Evolutionary conservation across 2,797 vertebrate genomes (phyloP), one percentile per base, ranked within the genome.

Genomic region (Acrossocheilus fasciatus): DNA sequence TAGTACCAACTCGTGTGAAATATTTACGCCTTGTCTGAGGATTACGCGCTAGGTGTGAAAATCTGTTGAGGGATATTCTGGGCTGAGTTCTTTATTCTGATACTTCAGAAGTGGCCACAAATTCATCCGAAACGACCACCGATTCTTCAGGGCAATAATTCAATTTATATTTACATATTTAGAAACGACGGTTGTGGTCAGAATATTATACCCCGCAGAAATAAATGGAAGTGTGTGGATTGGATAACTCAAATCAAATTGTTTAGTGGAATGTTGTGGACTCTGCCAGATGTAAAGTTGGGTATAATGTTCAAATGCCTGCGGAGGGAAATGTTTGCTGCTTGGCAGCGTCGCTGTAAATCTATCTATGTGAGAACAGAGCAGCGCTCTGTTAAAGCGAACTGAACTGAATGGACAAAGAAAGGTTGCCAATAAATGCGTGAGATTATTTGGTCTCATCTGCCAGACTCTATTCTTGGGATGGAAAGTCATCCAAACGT

Each of bases 321-420:
- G 80, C 41, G 43, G 75, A 80, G 74, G 79, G 50, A 90, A 80
- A 87, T 84, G 81, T 82, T 81, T 20, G 5, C 50, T 45, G 43
- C 82, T 86, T 90, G 86, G 86, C 89, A 87, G 47, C 14, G 8
- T 78, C 7, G 14, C 54, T 90, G 91, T 92, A 93, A 94, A 92
- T 93, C 91, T 92, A 91, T 93, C 92, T 91, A 89, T 92, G 88
- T 92, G 91, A 92, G 91, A 94, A 91, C 91, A 91, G 91, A 87
- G 90, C 90, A 90, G 88, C 89, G 76, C 91, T 88, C 88, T 89
- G 87, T 89, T 88, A 23, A 78, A 85, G 70, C 85, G 6, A 82
- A 88, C 82, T 15, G 50, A 87, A 89, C 88, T 83, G 87, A 68
- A 89, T 90, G 82, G 66, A 90, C 52, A 87, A 81, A 88, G 86